phyloP scores from a whole-genome alignment of 1,140 invertebrate species.

The Mylabris phalerata region DNA sequence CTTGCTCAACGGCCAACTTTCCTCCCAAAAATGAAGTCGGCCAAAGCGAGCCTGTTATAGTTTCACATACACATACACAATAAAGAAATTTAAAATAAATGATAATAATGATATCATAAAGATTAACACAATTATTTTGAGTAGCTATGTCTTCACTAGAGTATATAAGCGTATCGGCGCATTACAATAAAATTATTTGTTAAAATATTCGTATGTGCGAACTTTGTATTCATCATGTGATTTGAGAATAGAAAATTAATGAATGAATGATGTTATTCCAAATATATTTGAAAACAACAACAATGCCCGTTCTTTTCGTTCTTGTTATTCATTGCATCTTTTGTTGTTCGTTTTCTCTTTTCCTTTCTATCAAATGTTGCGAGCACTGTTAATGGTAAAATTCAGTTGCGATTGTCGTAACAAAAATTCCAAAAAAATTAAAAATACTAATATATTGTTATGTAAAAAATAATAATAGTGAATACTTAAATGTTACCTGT shows the following conservation, averaged over 20 bases:
- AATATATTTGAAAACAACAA: slow-evolving; percentile 6
- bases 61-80: too few relatives aligned
- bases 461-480: slow-evolving; percentile 27
- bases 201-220: background rate
- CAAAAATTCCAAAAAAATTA: slow-evolving; percentile 21
- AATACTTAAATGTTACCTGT: slow-evolving; percentile 42
- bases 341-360: slow-evolving; percentile 13
- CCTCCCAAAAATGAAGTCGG: background rate
- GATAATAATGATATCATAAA: too few relatives aligned
- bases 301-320: background rate
- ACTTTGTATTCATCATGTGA: slow-evolving; percentile 21
- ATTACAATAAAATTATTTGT: slow-evolving; percentile 14
- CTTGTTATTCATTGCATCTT: background rate
- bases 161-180: slow-evolving; percentile 1
- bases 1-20: background rate
- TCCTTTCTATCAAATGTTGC: slow-evolving; percentile 5
- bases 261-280: slow-evolving; percentile 22
- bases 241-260: background rate
- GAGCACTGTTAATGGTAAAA: slow-evolving; percentile 13
- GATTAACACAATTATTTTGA: background rate
- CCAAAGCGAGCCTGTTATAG: too few relatives aligned
- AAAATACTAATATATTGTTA: slow-evolving; percentile 35
- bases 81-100: too few relatives aligned
- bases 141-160: background rate
- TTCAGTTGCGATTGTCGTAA: slow-evolving; percentile 11